These are phyloP conservation scores for Patella caerulea DNA, from an alignment of 2,888 invertebrate genomes.

Conservation along the genomic window DNA sequence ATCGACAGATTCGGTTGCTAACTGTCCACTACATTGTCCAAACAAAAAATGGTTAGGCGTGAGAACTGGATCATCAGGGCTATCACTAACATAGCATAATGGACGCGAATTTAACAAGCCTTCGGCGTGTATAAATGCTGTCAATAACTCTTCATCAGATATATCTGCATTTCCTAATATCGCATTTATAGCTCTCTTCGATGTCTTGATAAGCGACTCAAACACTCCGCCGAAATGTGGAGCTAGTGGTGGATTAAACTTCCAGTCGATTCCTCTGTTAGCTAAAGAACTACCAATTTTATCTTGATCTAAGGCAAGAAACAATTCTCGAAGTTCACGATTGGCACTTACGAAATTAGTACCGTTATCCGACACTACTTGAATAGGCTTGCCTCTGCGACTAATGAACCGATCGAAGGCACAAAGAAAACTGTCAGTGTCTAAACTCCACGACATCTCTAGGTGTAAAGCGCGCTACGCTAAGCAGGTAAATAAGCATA, in stretches of 20 bases:
- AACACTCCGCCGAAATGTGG: slow-evolving; percentile 42
- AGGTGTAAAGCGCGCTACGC: slow-evolving; percentile 27
- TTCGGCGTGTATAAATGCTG: no score
- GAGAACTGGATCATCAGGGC: no score
- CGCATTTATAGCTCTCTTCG: slow-evolving; percentile 39
- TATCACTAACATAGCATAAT: no score
- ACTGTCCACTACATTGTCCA: slow-evolving; percentile 26
- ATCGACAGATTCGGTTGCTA: no score
- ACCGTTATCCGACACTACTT: slow-evolving; percentile 25
- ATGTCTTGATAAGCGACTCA: slow-evolving; percentile 36
- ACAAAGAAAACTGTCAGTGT: slow-evolving; percentile 23
- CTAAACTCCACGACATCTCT: slow-evolving; percentile 6
- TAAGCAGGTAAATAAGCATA: slow-evolving; percentile 33
- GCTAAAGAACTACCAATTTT: slow-evolving; percentile 22
- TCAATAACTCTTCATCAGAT: no score
- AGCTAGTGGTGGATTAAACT: slow-evolving; percentile 40
- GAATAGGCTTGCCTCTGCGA: slow-evolving; percentile 23
- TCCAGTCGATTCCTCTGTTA: slow-evolving; percentile 26
- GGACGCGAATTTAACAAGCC: no score
- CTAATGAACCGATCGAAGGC: slow-evolving; percentile 18
- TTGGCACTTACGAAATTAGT: slow-evolving; percentile 22
- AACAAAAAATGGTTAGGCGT: slow-evolving; percentile 31
- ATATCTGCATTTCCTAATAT: slow-evolving; percentile 27
- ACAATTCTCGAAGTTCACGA: slow-evolving; percentile 19
- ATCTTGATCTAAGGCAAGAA: slow-evolving; percentile 22